Percentiles rank a stretch among this genome's conserved stretches.
Evolutionary conservation across 2,797 vertebrate species (phyloP).

Genomic region (Thalassophryne amazonica): DNA sequence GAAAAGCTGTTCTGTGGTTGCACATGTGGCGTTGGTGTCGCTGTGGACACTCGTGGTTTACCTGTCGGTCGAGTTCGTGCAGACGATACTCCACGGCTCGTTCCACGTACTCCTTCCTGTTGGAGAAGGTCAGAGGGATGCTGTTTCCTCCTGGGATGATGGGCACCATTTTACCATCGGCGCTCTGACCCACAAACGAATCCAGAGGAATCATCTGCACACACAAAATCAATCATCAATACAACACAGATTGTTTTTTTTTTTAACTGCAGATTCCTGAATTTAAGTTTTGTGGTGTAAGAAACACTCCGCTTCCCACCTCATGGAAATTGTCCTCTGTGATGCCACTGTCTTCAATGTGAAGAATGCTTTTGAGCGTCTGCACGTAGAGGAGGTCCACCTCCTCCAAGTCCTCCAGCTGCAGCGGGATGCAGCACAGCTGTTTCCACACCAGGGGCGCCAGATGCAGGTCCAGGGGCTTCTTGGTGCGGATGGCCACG

Average conservation of each 20-base stretch:
- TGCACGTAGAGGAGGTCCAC: constrained; percentile 83
- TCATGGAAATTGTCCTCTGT: constrained; percentile 84
- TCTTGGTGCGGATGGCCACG: constrained; percentile 83
- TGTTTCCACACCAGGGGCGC: constrained; percentile 84
- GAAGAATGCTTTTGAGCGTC: constrained; percentile 82
- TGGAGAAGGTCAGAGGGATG: constrained; percentile 81
- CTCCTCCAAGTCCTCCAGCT: constrained; percentile 80
- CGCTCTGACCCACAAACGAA: constrained; percentile 81
- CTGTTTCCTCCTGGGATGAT: constrained; percentile 81
- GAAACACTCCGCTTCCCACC: constrained; percentile 58
- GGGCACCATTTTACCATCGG: constrained; percentile 80
- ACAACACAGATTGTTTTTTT: no score
- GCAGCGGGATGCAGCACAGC: constrained; percentile 81
- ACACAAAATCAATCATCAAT: no score
- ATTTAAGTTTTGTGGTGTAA: no score
- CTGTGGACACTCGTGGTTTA: constrained; percentile 27
- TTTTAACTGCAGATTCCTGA: no score
- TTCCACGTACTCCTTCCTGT: constrained; percentile 83
- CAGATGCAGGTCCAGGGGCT: constrained; percentile 83
- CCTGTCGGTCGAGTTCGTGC: constrained; percentile 82
- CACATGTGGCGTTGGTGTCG: no score
- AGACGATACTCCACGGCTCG: constrained; percentile 79
- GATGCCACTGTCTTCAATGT: constrained; percentile 83
- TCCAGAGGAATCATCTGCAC: constrained; percentile 87
- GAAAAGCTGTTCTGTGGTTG: no score